Percentiles rank a stretch among this genome's conserved stretches.
Conservation (phyloP, 2,797 vertebrate genomes). For the Fringilla coelebs region DNA sequence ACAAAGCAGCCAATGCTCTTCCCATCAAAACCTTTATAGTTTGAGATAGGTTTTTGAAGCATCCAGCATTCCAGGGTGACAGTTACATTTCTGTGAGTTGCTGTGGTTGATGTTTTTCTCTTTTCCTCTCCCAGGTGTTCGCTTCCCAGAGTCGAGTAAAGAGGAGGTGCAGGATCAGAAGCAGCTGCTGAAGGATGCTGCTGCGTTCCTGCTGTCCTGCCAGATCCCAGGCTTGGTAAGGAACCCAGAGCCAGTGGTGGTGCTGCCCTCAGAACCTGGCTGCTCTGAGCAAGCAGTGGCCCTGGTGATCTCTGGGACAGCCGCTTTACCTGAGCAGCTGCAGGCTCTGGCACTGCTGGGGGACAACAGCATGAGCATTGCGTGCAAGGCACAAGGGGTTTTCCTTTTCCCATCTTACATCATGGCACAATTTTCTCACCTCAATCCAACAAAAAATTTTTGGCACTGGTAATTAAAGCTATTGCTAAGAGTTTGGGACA, state of each 20-base stretch:
- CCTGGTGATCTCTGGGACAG: not conserved
- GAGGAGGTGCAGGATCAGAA: constrained; percentile 94
- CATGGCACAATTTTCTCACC: not conserved
- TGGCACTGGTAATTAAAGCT: not conserved
- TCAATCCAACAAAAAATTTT: not conserved
- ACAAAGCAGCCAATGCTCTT: not conserved
- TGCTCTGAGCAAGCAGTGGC: not conserved
- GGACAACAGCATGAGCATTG: not conserved
- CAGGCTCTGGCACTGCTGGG: not conserved
- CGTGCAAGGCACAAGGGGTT: not conserved
- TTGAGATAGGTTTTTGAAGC: not conserved
- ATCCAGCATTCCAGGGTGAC: not conserved
- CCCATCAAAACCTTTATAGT: not conserved
- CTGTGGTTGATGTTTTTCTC: not conserved
- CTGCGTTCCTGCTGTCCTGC: constrained; percentile 91
- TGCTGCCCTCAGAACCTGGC: not conserved
- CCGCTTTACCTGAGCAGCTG: not conserved
- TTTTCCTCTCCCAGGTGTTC: constrained; percentile 80
- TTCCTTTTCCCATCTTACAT: not conserved
- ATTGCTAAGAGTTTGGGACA: not conserved
- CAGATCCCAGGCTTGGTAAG: constrained; percentile 97
- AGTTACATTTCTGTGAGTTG: not conserved
- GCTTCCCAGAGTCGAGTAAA: constrained; percentile 85
- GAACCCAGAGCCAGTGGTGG: not conserved
- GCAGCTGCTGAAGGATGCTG: constrained; percentile 92